Conservation (phyloP, 1,140 invertebrate genomes). For the Calliphora vicina region DNA sequence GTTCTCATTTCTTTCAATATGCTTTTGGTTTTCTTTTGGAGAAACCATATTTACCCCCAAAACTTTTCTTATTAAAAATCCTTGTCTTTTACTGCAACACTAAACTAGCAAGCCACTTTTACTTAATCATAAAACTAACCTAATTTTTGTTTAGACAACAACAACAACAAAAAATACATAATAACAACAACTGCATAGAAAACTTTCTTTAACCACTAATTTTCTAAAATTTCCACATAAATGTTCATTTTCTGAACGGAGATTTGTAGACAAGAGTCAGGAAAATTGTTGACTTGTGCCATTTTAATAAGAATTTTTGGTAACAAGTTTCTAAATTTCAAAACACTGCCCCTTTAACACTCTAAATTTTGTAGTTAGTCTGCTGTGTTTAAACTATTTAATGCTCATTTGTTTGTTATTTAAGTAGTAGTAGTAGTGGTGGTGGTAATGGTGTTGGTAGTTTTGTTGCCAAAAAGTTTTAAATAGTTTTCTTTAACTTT, state of each 20-base stretch:
- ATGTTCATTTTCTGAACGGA: background rate
- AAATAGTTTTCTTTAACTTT: conserved; percentile 1
- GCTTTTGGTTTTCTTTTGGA: no score
- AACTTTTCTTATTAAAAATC: no score
- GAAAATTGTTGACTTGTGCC: background rate
- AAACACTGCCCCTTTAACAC: background rate
- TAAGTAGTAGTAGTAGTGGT: background rate
- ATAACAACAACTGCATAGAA: no score
- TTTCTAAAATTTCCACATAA: background rate
- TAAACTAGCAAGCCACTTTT: no score
- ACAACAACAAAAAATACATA: no score
- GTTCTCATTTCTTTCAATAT: no score
- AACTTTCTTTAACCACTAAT: background rate
- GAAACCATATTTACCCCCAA: no score
- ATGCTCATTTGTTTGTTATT: conserved; percentile 1
- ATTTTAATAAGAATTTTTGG: conserved; percentile 1
- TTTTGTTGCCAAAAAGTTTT: background rate
- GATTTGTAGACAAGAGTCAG: background rate
- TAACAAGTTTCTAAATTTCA: background rate
- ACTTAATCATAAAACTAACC: no score
- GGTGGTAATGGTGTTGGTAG: background rate
- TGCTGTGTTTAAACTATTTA: background rate
- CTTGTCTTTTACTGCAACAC: no score
- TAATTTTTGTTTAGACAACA: no score
- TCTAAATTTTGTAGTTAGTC: background rate